Evolutionary conservation across 2,113 vertebrate species (phyloP), one percentile per base, ranked within the genome.

Genomic region (Oreotrochilus melanogaster): DNA sequence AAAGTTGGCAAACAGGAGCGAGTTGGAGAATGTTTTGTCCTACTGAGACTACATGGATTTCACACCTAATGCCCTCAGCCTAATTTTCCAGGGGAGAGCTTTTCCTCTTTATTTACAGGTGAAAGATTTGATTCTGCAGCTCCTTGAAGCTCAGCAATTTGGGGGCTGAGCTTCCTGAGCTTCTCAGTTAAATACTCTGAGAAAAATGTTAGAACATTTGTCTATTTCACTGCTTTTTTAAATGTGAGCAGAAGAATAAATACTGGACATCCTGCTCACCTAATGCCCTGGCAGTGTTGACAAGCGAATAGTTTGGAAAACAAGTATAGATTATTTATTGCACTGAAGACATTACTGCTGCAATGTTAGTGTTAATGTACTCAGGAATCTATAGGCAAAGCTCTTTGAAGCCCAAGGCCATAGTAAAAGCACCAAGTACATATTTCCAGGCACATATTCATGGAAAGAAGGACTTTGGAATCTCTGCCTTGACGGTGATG

Each of bases 341-440:
- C 9, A 37, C 4, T 0, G 3, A 80, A 78, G 25, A 42, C 10
- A 18, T 35, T 65, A 31, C 23, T 88, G 39, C 25, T 66, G 19
- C 50, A 66, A 14, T 4, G 4, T 50, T 64, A 54, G 31, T 87
- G 13, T 42, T 73, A 61, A 31, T 12, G 25, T 64, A 62, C n/a
- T 50, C 33, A 87, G 76, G 23, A 60, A 37, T 35, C 30, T 74
- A 33, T 67, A 47, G 37, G 22, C 56, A 89, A 89, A 66, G 22
- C 7, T 23, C 33, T 86, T n/a, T 60, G 48, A 84, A 42, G 15
- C 9, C 39, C 16, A 30, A 14, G 3, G 23, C 31, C 43, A 35
- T 3, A 39, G 31, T 30, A 13, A 50, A 78, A 27, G 2, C 50
- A 24, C 21, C 37, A 58, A 45, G 7, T 35, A 58, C 0, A 0